Conservation (phyloP, 1,140 invertebrate species). For the Centruroides vittatus region DNA sequence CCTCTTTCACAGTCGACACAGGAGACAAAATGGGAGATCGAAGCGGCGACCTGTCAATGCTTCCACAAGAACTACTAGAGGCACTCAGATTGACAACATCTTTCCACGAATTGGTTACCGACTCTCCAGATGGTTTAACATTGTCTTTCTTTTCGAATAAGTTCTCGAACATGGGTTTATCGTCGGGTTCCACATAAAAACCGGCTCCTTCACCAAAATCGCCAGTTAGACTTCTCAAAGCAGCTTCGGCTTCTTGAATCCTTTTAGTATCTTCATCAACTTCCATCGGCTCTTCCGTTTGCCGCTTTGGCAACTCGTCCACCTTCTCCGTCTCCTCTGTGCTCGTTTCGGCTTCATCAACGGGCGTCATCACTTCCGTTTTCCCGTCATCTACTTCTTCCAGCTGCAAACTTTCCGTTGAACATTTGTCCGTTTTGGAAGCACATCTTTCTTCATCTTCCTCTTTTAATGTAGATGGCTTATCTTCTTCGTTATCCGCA, state of each 20-base stretch:
- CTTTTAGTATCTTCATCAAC: slow-evolving; percentile 55
- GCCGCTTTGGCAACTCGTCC: background rate
- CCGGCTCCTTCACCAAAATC: slow-evolving; percentile 16
- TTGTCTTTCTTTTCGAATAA: slow-evolving; percentile 57
- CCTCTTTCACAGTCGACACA: background rate
- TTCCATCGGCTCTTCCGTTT: slow-evolving; percentile 17
- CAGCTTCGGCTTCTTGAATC: slow-evolving; percentile 70
- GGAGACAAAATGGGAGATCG: slow-evolving; percentile 6
- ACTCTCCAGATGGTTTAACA: slow-evolving; percentile 3
- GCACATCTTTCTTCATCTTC: no score
- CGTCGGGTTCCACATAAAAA: slow-evolving; percentile 32
- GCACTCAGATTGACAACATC: slow-evolving; percentile 49
- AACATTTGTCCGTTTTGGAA: no score
- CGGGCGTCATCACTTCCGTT: background rate
- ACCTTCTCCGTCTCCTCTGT: slow-evolving; percentile 1
- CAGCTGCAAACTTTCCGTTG: no score
- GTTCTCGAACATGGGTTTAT: slow-evolving; percentile 64
- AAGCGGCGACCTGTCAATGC: slow-evolving; percentile 11
- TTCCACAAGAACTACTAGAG: slow-evolving; percentile 9
- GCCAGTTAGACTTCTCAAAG: slow-evolving; percentile 62
- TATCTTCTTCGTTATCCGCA: no score
- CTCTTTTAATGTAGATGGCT: no score
- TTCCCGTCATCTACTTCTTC: no score
- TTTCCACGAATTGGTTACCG: slow-evolving; percentile 29
- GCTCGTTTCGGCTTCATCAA: background rate